phyloP scores from a whole-genome alignment of 2,797 vertebrate species.

The Gouania willdenowi region DNA sequence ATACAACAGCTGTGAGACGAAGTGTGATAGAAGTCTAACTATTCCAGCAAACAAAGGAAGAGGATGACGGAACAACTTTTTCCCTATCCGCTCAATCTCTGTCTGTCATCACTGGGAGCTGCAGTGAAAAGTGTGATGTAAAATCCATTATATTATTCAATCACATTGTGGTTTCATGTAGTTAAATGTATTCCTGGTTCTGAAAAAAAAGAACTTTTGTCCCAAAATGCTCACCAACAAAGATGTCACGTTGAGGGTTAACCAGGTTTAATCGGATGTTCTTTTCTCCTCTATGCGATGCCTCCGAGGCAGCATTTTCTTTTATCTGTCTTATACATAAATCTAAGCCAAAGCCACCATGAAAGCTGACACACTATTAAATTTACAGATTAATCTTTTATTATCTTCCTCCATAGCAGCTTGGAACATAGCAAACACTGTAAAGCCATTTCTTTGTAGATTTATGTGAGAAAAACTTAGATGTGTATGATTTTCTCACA shows the following conservation, averaged over 20 bases:
- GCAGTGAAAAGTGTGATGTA: constrained; percentile 23
- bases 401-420: no score
- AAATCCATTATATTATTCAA: constrained; percentile 44
- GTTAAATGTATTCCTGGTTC: constrained; percentile 26
- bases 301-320: no score
- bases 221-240: constrained; percentile 14
- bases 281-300: no score
- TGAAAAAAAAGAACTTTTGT: constrained; percentile 5
- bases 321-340: no score
- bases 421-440: no score
- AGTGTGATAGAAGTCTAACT: constrained; percentile 15
- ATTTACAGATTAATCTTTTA: no score
- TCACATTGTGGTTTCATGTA: constrained; percentile 15
- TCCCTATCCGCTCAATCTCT: constrained; percentile 41
- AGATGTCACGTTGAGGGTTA: neutral
- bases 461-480: no score
- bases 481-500: no score
- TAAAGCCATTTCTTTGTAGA: no score
- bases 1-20: constrained; percentile 35
- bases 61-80: constrained; percentile 23
- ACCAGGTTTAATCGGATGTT: no score
- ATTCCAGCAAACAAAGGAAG: constrained; percentile 18
- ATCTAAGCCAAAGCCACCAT: no score
- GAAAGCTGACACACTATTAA: no score
- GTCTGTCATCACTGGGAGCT: constrained; percentile 27